Base-by-base conservation (phyloP, 2,113 vertebrate genomes). In the Bubalus kerabau region DNA sequence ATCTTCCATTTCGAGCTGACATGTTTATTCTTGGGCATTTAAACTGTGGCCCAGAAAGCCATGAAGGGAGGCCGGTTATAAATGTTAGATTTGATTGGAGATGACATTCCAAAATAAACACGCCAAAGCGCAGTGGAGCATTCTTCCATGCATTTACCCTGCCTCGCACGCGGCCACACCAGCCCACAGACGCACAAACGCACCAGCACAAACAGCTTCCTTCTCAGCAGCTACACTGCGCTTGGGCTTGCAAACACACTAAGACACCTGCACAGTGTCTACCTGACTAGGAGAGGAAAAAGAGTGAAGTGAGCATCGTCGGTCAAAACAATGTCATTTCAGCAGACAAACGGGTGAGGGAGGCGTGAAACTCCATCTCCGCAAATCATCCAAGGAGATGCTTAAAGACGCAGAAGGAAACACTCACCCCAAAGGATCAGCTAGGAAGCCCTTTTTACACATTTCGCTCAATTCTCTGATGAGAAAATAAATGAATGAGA, bases 21-120 rank as follows among this genome's bases (percentile, higher is more conserved):
- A 83, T 97, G 64, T 98, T 99, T 98, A 98, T 98, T 98, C 92
- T 98, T 81, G 93, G 86, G 50, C 95, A 92, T 98, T 98, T 98
- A 98, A 67, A 96, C 54, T 19, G 12, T 92, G 82, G 80, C 95
- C 95, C 91, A 96, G 59, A 98, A 97, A 88, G 36, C 76, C 97
- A 96, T 24, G 86, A 97, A 97, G 86, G 94, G 23, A 97, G 24
- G 6, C 40, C 13, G 89, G 67, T 98, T 98, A 97, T 90, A 98
- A 98, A 97, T 98, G 96, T 97, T 98, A 89, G 82, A 94, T 98
- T 97, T 98, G 96, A 98, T 97, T 98, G 86, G 96, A 93, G 98
- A 97, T 95, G 98, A 97, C 98, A 96, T 90, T 97, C 82, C 87
- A 98, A 97, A 99, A 98, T 98, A 98, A 99, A 98, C 89, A 97